Evolutionary conservation across 2,888 invertebrate genomes (phyloP).

Genomic region (Caenorhabditis sp.): DNA sequence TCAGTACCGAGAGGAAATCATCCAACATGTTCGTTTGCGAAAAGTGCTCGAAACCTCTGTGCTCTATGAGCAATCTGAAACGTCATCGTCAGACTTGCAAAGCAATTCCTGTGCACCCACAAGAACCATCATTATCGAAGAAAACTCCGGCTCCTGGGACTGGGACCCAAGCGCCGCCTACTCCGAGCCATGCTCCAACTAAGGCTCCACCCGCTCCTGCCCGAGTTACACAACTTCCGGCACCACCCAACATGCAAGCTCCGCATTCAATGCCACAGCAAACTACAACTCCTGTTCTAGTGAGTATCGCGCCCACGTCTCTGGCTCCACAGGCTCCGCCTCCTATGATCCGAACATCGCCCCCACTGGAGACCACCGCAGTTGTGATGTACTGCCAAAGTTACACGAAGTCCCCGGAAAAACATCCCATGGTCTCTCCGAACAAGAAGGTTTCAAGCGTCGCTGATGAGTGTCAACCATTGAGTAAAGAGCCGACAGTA

Average conservation of each 20-base stretch:
- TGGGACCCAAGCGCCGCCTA: not conserved
- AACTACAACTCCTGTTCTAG: not conserved
- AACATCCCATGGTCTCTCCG: no score
- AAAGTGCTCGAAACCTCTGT: constrained; percentile 70
- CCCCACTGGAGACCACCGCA: no score
- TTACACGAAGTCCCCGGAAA: no score
- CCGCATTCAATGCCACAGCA: no score
- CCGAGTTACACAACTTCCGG: no score
- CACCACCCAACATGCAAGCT: constrained; percentile 6
- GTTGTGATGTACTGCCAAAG: no score
- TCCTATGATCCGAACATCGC: no score
- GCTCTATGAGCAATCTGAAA: constrained; percentile 76
- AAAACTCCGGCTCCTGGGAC: not conserved
- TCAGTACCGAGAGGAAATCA: constrained; percentile 2
- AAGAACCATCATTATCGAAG: not conserved
- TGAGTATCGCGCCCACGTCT: not conserved
- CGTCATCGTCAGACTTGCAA: constrained; percentile 77
- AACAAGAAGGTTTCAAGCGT: no score
- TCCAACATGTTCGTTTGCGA: constrained; percentile 62
- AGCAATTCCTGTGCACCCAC: constrained; percentile 31
- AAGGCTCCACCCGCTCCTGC: not conserved
- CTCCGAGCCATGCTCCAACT: not conserved
- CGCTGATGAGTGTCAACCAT: no score
- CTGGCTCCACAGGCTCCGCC: no score
- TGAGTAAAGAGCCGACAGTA: no score